These are phyloP conservation scores for Anticlea derivata DNA, from an alignment of 2,888 invertebrate species.

Conservation along the genomic window DNA sequence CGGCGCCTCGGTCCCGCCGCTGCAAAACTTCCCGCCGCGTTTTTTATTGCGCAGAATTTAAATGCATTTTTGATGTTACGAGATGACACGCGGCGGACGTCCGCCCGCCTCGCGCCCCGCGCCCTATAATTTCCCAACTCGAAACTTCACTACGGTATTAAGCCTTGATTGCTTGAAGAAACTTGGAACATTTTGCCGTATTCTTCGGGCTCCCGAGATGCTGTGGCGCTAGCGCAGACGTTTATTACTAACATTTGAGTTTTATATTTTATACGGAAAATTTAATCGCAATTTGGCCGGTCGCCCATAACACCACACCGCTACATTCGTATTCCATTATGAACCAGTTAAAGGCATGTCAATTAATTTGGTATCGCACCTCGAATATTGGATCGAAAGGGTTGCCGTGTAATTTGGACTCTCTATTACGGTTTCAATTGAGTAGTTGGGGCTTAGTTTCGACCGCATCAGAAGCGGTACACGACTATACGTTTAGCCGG, in stretches of 20 bases:
- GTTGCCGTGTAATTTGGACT: conserved; percentile 72
- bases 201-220: conserved; percentile 81
- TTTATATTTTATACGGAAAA: conserved; percentile 58
- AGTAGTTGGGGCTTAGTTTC: conserved; percentile 76
- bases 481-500: conserved; percentile 78
- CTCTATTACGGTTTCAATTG: conserved; percentile 79
- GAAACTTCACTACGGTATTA: conserved; percentile 83
- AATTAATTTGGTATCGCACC: conserved; percentile 64
- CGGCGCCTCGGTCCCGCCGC: conserved; percentile 57
- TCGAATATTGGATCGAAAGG: conserved; percentile 71
- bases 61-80: conserved; percentile 85
- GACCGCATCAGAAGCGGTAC: conserved; percentile 70
- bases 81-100: conserved; percentile 83
- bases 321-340: conserved; percentile 52
- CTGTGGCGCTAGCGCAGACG: conserved; percentile 74
- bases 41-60: conserved; percentile 84
- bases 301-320: conserved; percentile 31
- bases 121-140: conserved; percentile 83
- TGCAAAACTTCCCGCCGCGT: conserved; percentile 79
- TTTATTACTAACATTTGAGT: conserved; percentile 79
- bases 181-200: conserved; percentile 83
- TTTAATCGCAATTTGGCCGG: conserved; percentile 39
- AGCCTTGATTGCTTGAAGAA: conserved; percentile 84
- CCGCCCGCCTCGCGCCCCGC: conserved; percentile 61
- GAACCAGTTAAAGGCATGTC: conserved; percentile 51